These are phyloP conservation scores for Vimba vimba DNA, from an alignment of 2,113 vertebrate genomes.

Conservation along the genomic window DNA sequence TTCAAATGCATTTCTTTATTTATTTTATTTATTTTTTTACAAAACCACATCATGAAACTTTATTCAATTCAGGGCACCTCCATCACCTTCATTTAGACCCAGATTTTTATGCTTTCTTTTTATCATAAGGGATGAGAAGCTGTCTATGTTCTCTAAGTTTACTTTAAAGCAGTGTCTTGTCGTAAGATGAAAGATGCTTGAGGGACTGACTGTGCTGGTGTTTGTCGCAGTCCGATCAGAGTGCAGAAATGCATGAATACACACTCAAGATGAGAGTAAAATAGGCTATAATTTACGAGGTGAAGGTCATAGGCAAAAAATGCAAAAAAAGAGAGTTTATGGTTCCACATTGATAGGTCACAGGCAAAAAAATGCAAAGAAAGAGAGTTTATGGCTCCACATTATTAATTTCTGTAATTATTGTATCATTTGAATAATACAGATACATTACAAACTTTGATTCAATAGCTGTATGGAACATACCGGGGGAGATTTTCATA, in stretches of 20 bases:
- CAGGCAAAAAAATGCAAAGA: not conserved
- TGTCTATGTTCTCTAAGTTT: slow-evolving; percentile 22
- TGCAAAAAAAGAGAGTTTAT: not conserved
- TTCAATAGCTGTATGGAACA: not conserved
- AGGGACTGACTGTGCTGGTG: slow-evolving; percentile 71
- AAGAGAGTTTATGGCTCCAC: not conserved
- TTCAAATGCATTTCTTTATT: not conserved
- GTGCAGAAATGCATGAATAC: slow-evolving; percentile 69
- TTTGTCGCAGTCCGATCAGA: slow-evolving; percentile 81
- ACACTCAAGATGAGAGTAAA: slow-evolving; percentile 42
- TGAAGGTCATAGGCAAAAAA: not conserved
- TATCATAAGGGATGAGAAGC: not conserved
- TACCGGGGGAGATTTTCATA: not conserved
- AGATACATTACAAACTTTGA: not conserved
- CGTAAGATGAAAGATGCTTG: slow-evolving; percentile 55
- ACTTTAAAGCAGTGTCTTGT: slow-evolving; percentile 22
- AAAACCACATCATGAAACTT: not conserved
- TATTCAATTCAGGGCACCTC: not conserved
- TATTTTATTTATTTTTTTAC: not conserved
- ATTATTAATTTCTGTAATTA: not conserved
- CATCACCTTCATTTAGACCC: not conserved
- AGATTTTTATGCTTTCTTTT: not conserved
- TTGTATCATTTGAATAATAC: not conserved
- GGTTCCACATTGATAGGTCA: not conserved
- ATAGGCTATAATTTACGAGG: not conserved